phyloP scores from a whole-genome alignment of 2,797 vertebrate genomes.

The Tauraco hartlaubi region DNA sequence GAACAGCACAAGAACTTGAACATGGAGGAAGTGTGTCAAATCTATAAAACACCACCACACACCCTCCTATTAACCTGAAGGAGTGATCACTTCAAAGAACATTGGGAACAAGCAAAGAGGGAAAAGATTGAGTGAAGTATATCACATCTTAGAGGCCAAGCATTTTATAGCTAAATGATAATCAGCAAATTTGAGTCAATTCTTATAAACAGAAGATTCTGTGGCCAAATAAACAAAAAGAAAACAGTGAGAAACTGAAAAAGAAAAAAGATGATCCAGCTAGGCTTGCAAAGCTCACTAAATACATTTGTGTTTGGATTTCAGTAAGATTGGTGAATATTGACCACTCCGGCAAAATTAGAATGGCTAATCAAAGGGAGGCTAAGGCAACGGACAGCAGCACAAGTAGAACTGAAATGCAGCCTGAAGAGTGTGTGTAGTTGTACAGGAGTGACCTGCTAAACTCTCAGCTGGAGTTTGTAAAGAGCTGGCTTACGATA shows the following conservation, averaged over 20 bases:
- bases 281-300: not conserved
- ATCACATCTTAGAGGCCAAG: not conserved
- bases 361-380: not conserved
- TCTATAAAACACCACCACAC: not conserved
- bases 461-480: not conserved
- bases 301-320: not conserved
- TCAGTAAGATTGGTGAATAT: not conserved
- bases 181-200: not conserved
- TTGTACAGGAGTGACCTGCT: not conserved
- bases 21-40: not conserved
- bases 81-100: not conserved
- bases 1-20: not conserved
- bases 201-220: not conserved
- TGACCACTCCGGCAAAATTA: not conserved
- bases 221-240: not conserved
- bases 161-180: not conserved
- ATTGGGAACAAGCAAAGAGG: not conserved
- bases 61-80: accelerated
- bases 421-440: not conserved
- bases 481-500: not conserved
- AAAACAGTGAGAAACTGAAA: not conserved
- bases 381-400: not conserved
- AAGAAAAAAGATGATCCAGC: not conserved
- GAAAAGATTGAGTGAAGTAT: not conserved
- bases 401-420: not conserved